Evolutionary conservation across 2,888 invertebrate genomes (phyloP).

Genomic region (Lepidochitona cinerea): DNA sequence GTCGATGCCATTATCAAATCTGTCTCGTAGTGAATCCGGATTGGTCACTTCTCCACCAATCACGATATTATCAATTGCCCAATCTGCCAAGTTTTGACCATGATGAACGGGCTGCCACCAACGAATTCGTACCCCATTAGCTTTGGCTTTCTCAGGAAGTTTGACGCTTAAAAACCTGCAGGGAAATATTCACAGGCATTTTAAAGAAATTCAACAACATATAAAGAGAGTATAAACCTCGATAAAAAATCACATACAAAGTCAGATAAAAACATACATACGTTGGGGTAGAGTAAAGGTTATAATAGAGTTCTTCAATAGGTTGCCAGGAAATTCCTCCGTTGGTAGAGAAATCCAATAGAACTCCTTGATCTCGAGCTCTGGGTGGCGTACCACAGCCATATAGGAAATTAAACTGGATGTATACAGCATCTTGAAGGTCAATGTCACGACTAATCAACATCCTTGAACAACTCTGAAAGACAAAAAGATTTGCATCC

Average conservation of each 20-base stretch:
- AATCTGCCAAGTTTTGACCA: slow-evolving; percentile 61
- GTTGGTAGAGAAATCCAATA: slow-evolving; percentile 67
- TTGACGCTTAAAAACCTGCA: slow-evolving; percentile 65
- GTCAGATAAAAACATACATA: slow-evolving; percentile 32
- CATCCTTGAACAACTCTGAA: slow-evolving; percentile 67
- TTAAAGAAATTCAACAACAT: neutral
- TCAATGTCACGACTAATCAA: slow-evolving; percentile 66
- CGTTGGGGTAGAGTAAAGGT: slow-evolving; percentile 62
- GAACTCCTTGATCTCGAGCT: slow-evolving; percentile 62
- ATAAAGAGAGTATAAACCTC: neutral
- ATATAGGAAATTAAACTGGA: slow-evolving; percentile 70
- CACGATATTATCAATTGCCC: slow-evolving; percentile 68
- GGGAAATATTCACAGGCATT: neutral
- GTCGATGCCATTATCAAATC: neutral
- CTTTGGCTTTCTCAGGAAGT: slow-evolving; percentile 58
- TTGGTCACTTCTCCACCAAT: slow-evolving; percentile 63
- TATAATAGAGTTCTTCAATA: slow-evolving; percentile 64
- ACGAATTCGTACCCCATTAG: slow-evolving; percentile 58
- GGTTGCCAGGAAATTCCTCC: slow-evolving; percentile 68
- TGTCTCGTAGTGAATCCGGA: slow-evolving; percentile 45
- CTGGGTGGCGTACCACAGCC: slow-evolving; percentile 63
- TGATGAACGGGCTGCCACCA: slow-evolving; percentile 66
- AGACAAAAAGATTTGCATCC: too few relatives aligned
- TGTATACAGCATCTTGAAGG: slow-evolving; percentile 61
- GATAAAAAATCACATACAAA: neutral